A percentile compares a stretch with the other conserved stretches of the same genome.
Conservation (phyloP, 2,113 vertebrate genomes). For the Corapipo altera region DNA sequence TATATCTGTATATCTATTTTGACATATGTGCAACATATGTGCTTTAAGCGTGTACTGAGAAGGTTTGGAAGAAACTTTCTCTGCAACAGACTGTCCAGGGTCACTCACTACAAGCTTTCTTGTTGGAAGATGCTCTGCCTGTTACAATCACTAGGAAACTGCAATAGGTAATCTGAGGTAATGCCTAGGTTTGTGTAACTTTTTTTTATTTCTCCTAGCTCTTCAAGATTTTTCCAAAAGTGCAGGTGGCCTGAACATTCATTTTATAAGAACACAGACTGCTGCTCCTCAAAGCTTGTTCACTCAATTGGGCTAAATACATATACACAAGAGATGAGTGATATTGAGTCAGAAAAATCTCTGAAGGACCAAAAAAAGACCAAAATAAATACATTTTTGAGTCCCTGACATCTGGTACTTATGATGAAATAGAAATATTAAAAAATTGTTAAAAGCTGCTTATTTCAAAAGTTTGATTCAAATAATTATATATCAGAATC, state of each 20-base stretch:
- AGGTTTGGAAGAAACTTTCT: not conserved
- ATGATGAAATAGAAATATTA: constrained; percentile 63
- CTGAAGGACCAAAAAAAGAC: constrained; percentile 60
- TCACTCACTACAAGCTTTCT: not conserved
- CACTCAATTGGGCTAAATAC: constrained; percentile 57
- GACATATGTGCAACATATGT: not conserved
- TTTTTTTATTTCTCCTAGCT: not conserved
- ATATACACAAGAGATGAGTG: constrained; percentile 20
- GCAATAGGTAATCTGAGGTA: not conserved
- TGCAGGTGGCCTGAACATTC: constrained; percentile 66
- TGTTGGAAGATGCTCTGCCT: not conserved
- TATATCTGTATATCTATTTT: not conserved
- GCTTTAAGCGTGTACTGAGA: not conserved
- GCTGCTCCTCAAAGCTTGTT: constrained; percentile 45
- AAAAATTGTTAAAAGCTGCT: constrained; percentile 63
- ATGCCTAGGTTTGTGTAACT: not conserved
- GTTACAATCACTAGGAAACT: not conserved
- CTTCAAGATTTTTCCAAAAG: constrained; percentile 46
- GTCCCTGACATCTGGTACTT: constrained; percentile 72
- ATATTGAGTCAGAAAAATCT: constrained; percentile 66
- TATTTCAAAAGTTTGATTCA: constrained; percentile 69
- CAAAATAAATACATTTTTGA: constrained; percentile 70
- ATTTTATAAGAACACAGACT: constrained; percentile 64
- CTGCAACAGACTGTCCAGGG: not conserved
- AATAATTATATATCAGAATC: constrained; percentile 61